Base-by-base conservation (phyloP, 2,797 vertebrate species). In the Siniperca undulata region DNA sequence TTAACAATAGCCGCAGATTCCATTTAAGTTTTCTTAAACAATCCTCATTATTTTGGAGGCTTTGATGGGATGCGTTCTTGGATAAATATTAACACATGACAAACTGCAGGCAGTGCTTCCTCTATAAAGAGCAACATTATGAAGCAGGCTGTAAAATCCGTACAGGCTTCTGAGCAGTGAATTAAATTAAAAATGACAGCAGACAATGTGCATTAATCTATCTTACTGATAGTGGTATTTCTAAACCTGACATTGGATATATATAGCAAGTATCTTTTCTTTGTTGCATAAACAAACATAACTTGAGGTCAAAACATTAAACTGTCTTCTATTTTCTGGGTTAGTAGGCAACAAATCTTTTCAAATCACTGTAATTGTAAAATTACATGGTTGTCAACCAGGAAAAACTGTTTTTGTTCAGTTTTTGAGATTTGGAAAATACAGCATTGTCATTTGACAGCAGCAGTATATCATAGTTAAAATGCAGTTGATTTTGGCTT, bases 1-100 rank as follows among this genome's bases (percentile, higher is more conserved):
- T 40, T 65, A 83, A 88, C 70, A 67, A 81, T 85, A 13, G 40
- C 74, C 76, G 50, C 74, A 55, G 79, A 91, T 86, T 90, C 78
- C 61, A 82, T 75, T 46, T 65, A 66, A 62, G 42, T 76, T 89
- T 90, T 83, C 74, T 74, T 64, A 75, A 84, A 82, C 38, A 78
- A 70, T 78, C 22, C 36, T 61, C 56, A 80, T 90, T 92, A 88
- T 84, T 75, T 52, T 67, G 59, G n/a, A 73, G 30, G 50, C 70
- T 80, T 70, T 64, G 44, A 74, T 77, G 74, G 52, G 58, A 86
- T 60, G 24, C 16, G 11, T 82, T 84, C 68, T 80, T 81, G 78
- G 83, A 80, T 93, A 90, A 92, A 91, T 85, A 90, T 89, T 80
- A 92, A 88, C 91, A 93, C 80, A 91, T 92, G 91, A 81, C 46